A percentile compares a stretch with the other conserved stretches of the same genome.
phyloP scores from a whole-genome alignment of 2,797 vertebrate species.

The Acanthornis magna region DNA sequence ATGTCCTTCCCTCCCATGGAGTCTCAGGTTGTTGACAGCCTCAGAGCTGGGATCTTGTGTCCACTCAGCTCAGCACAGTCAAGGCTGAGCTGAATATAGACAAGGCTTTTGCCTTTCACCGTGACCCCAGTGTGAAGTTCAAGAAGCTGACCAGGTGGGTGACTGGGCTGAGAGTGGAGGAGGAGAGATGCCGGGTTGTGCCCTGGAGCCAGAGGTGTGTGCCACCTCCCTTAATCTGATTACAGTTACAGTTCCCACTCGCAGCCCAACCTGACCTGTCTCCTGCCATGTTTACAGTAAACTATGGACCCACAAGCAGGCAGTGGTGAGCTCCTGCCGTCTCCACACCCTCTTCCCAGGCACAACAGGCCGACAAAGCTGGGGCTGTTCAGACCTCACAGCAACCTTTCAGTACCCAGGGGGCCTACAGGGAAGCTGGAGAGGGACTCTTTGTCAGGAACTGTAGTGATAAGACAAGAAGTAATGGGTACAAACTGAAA shows the following conservation, averaged over 20 bases:
- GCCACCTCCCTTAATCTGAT: not conserved
- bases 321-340: not conserved
- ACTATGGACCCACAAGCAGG: not conserved
- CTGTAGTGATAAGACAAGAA: not conserved
- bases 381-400: not conserved
- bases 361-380: not conserved
- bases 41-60: not conserved
- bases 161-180: not conserved
- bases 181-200: not conserved
- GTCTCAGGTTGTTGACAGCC: not conserved
- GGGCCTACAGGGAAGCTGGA: not conserved
- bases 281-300: not conserved
- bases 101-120: not conserved
- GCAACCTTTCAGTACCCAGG: not conserved
- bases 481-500: not conserved
- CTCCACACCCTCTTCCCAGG: not conserved
- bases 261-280: not conserved
- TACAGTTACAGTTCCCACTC: not conserved
- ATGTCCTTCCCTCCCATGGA: not conserved
- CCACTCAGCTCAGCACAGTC: not conserved
- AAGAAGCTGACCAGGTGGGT: not conserved
- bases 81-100: not conserved
- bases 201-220: not conserved
- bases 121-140: not conserved
- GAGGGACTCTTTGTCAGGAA: not conserved